These are phyloP conservation scores for Rutpela maculata DNA, from an alignment of 2,888 invertebrate species.

Conservation along the genomic window DNA sequence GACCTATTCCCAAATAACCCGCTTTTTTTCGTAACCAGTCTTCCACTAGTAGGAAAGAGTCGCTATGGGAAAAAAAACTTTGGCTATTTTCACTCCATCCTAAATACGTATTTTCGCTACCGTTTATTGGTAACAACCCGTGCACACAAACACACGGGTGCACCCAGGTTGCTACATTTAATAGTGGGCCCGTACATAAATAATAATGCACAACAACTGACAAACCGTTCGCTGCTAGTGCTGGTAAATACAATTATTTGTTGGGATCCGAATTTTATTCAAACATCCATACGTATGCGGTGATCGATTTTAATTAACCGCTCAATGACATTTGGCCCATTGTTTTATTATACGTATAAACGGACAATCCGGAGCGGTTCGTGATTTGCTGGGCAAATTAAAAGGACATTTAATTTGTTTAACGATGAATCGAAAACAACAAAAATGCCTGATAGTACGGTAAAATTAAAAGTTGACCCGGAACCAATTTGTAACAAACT, in stretches of 20 bases:
- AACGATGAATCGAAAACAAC: neutral
- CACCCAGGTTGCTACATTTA: constrained; percentile 13
- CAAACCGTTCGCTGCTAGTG: constrained; percentile 33
- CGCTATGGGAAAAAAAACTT: no score
- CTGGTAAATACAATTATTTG: constrained; percentile 38
- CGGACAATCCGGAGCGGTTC: constrained; percentile 15
- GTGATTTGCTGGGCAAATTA: constrained; percentile 16
- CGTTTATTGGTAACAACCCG: constrained; percentile 4
- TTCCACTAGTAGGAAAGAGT: no score
- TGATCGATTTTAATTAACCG: constrained; percentile 46
- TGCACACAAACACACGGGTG: neutral
- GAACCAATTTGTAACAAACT: no score
- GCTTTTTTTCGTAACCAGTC: no score
- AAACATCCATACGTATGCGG: constrained; percentile 9
- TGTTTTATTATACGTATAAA: constrained; percentile 27
- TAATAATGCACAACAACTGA: constrained; percentile 40
- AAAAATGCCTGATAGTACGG: no score
- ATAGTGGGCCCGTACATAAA: constrained; percentile 38
- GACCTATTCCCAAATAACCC: no score
- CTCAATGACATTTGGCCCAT: constrained; percentile 33
- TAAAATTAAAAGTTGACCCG: no score
- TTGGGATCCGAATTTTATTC: constrained; percentile 30
- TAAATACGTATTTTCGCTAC: neutral
- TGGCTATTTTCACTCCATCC: no score
- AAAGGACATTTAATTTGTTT: constrained; percentile 27